Percentiles rank a stretch among this genome's conserved stretches.
These are phyloP conservation scores for Parochlus steinenii DNA, from an alignment of 2,888 invertebrate genomes.

Conservation along the genomic window DNA sequence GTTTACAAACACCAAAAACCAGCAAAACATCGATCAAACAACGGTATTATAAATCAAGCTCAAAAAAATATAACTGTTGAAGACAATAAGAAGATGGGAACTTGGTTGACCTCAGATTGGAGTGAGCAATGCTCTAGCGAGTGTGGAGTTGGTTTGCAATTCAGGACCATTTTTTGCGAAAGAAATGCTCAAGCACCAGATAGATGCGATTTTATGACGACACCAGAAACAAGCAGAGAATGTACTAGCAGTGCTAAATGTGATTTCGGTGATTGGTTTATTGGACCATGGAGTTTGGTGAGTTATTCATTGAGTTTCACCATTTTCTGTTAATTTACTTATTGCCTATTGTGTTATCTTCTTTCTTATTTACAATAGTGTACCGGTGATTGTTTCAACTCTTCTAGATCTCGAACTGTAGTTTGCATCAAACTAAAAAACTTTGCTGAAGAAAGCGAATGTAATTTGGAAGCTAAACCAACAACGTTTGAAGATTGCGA, in stretches of 20 bases:
- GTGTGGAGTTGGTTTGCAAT: constrained; percentile 63
- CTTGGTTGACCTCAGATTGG: constrained; percentile 29
- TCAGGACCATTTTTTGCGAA: constrained; percentile 52
- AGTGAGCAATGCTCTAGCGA: constrained; percentile 47
- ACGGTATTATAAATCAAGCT: no score
- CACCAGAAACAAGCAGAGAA: constrained; percentile 44
- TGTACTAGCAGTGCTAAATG: constrained; percentile 55
- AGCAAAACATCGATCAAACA: no score
- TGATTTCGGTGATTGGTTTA: constrained; percentile 67
- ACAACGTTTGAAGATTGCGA: constrained; percentile 44
- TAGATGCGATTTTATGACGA: constrained; percentile 39
- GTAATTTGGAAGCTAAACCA: constrained; percentile 50
- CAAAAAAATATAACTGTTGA: no score
- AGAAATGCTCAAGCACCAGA: constrained; percentile 36
- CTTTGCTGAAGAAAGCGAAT: constrained; percentile 27
- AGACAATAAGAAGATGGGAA: constrained; percentile 18
- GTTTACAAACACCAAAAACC: constrained; percentile 4
- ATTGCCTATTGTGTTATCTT: constrained; percentile 7
- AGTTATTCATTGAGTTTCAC: constrained; percentile 2
- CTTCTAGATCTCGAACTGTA: constrained; percentile 23
- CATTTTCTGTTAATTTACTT: constrained; percentile 6
- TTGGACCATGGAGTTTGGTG: constrained; percentile 32
- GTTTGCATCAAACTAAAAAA: constrained; percentile 26
- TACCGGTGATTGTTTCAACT: constrained; percentile 27
- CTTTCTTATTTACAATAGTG: no score